Percentiles rank a stretch among this genome's conserved stretches.
phyloP scores from a whole-genome alignment of 2,888 invertebrate species.

The Trichogramma evanescens region DNA sequence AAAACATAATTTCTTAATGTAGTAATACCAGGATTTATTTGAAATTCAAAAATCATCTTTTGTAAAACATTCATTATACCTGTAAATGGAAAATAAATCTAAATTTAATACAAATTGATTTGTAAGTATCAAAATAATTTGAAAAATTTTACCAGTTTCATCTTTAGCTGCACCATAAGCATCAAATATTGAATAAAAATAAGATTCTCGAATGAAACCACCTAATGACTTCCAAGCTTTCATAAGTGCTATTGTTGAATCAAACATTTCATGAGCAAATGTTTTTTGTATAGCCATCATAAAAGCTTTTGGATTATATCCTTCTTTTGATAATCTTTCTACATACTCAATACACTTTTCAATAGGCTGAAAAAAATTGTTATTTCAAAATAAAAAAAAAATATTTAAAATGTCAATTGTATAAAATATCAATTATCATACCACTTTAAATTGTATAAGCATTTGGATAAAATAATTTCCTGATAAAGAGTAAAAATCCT shows the following conservation, averaged over 20 bases:
- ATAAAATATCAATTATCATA: neutral
- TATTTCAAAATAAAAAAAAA: neutral
- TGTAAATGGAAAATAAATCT: neutral
- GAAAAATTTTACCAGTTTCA: neutral
- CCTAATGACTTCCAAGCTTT: slow-evolving; percentile 8
- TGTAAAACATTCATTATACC: neutral
- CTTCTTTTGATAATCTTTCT: neutral
- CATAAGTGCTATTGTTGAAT: slow-evolving; percentile 3
- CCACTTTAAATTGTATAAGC: neutral
- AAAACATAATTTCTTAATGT: neutral
- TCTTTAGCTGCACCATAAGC: neutral
- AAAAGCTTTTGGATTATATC: neutral
- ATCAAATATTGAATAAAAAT: slow-evolving; percentile 8
- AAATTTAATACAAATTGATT: neutral
- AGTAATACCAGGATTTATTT: neutral
- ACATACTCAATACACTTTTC: slow-evolving; percentile 1
- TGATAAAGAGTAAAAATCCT: neutral
- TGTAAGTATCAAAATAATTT: neutral
- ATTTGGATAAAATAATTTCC: slow-evolving; percentile 3
- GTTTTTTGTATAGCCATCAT: slow-evolving; percentile 3
- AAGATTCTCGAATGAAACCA: neutral
- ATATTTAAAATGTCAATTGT: neutral
- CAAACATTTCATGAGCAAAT: slow-evolving; percentile 3
- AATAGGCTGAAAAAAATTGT: neutral
- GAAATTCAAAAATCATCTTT: slow-evolving; percentile 6